Evolutionary conservation across 2,888 invertebrate species (phyloP), one percentile per base, ranked within the genome.

Genomic region (Glaucopsyche alexis): DNA sequence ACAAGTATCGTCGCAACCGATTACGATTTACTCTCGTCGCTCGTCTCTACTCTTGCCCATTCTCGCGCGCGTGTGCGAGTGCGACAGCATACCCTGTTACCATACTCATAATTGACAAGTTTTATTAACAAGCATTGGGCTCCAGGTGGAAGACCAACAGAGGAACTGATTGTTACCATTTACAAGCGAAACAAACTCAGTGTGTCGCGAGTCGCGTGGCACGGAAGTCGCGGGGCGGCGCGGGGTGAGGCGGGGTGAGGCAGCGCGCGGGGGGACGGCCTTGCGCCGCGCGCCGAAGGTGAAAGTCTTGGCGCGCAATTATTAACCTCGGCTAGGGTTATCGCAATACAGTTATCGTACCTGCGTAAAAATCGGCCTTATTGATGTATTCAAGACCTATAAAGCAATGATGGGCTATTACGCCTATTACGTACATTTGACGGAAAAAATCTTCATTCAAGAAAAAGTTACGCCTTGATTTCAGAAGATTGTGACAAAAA

Each of bases 281-380:
- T 90, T 90, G 91, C 81, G 84, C 85, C 84, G 87, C 84, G 84
- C 88, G 85, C 83, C 88, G 92, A 92, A 91, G 92, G 92, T 91
- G 92, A 92, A 92, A 92, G 92, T 91, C 90, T 90, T 86, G 86
- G 83, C 87, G 82, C 81, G 88, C 88, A 88, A 90, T 90, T 88
- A 90, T 87, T 88, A 89, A 89, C 90, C 91, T 89, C 89, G 88
- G 87, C 45, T 67, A 67, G 67, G 67, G 67, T 38, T 75, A 73
- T 52, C 76, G 69, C 71, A 74, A 65, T 66, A 4, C 29, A 1
- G 13, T 29, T 60, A 38, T 60, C 14, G 13, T 16, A 19, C 55
- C 55, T 19, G 55, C 29, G 29, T 29, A 29, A 55, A 4, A n/a
- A 8, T 52, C 8, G 52, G 19, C 19, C 16, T 19, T 42, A 7